Conservation (phyloP, 1,140 invertebrate species). For the Gonioctena quinquepunctata region DNA sequence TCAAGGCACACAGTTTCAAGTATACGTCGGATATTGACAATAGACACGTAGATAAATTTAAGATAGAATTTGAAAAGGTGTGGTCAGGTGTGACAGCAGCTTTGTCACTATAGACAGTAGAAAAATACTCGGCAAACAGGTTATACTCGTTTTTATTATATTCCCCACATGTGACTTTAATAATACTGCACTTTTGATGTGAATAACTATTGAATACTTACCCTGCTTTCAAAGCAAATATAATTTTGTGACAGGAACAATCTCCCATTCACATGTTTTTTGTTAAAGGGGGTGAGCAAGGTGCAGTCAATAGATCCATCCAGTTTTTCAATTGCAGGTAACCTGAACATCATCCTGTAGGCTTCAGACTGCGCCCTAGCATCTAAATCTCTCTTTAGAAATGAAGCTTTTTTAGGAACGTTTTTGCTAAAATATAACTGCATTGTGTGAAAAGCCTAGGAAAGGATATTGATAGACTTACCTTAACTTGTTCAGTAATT, state of each 20-base stretch:
- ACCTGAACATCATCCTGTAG: slow-evolving; percentile 81
- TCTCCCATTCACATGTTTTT: slow-evolving; percentile 84
- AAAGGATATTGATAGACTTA: slow-evolving; percentile 50
- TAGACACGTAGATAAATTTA: too few species aligned
- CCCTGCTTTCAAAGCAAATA: slow-evolving; percentile 94
- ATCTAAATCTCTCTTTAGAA: slow-evolving; percentile 92
- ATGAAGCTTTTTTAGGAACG: slow-evolving; percentile 83
- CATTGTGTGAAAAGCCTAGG: background rate
- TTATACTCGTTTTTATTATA: too few species aligned
- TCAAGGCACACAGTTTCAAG: too few species aligned
- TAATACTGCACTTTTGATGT: too few species aligned
- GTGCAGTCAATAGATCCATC: slow-evolving; percentile 90
- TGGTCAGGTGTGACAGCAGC: too few species aligned
- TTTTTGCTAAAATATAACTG: slow-evolving; percentile 67
- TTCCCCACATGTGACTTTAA: too few species aligned
- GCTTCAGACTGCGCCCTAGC: slow-evolving; percentile 88
- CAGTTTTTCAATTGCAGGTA: slow-evolving; percentile 86
- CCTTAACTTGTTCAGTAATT: slow-evolving; percentile 79
- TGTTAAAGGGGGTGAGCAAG: slow-evolving; percentile 95
- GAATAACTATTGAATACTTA: slow-evolving; percentile 57
- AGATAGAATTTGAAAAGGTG: too few species aligned
- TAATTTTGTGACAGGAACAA: slow-evolving; percentile 94
- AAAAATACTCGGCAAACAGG: too few species aligned
- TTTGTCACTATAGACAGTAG: too few species aligned
- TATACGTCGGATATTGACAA: too few species aligned